Conservation (phyloP, 2,797 vertebrate species). For the Typhlichthys eigenmanni region DNA sequence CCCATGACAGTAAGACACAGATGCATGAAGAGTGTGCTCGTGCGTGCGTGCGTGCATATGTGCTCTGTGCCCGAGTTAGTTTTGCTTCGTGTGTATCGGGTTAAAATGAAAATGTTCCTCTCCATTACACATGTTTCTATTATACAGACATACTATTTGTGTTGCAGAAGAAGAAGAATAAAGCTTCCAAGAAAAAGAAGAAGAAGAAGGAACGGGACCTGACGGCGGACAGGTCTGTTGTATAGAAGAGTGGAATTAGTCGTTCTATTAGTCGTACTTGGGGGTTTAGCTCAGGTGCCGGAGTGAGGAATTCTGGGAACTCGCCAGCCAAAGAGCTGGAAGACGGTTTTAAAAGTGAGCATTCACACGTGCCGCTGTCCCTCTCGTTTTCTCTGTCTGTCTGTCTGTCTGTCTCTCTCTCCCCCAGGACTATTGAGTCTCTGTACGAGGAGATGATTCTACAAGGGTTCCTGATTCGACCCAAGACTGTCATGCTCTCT, state of each 20-base stretch:
- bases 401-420: constrained; percentile 1
- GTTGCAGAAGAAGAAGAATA: constrained; percentile 68
- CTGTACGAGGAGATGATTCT: constrained; percentile 81
- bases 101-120: background rate
- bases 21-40: background rate
- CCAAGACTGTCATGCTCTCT: constrained; percentile 73
- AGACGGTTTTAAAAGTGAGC: background rate
- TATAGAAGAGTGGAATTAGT: background rate
- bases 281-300: background rate
- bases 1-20: no score
- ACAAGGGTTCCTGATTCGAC: constrained; percentile 76
- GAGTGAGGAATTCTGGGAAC: constrained; percentile 21
- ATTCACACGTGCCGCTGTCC: background rate
- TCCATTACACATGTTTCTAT: background rate
- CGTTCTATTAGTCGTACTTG: background rate
- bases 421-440: constrained; percentile 79
- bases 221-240: constrained; percentile 81
- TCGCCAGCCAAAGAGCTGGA: background rate
- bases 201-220: constrained; percentile 78
- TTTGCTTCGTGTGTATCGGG: background rate
- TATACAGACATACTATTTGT: constrained; percentile 5
- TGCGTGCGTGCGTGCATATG: no score
- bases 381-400: background rate
- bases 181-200: constrained; percentile 58
- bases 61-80: no score